phyloP scores from a whole-genome alignment of 2,113 vertebrate genomes.

The Nematolebias whitei region DNA sequence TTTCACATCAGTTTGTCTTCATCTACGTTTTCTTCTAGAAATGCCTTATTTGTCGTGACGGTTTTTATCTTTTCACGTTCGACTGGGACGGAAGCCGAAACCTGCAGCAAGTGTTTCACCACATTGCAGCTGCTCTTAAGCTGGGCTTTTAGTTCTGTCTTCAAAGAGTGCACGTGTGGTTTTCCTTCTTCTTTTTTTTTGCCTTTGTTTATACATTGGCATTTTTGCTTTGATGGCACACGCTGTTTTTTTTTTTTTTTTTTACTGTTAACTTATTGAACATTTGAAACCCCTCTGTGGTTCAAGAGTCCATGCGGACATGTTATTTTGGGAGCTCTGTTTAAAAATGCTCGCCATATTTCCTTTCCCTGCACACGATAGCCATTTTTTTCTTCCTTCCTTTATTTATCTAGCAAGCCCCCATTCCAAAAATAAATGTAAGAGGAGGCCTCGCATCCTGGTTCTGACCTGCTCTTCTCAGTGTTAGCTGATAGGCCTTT shows the following conservation, averaged over 20 bases:
- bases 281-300: constrained; percentile 44
- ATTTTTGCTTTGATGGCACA: constrained; percentile 66
- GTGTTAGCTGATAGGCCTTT: constrained; percentile 57
- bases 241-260: constrained; percentile 53
- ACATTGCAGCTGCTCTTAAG: constrained; percentile 38
- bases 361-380: constrained; percentile 34
- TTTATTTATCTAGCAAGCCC: constrained; percentile 61
- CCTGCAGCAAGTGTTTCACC: constrained; percentile 20
- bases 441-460: constrained; percentile 54
- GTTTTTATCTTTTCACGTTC: constrained; percentile 45
- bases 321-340: constrained; percentile 49
- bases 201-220: constrained; percentile 60
- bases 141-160: constrained; percentile 38
- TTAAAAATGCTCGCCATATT: constrained; percentile 54
- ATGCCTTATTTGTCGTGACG: constrained; percentile 76
- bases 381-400: constrained; percentile 56
- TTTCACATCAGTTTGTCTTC: constrained; percentile 45
- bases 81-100: constrained; percentile 36
- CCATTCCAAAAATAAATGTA: constrained; percentile 53
- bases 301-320: constrained; percentile 32
- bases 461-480: constrained; percentile 36
- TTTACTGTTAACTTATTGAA: constrained; percentile 80
- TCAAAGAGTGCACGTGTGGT: constrained; percentile 32
- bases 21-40: constrained; percentile 52
- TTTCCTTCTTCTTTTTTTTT: constrained; percentile 26